A percentile compares a stretch with the other conserved stretches of the same genome.
Conservation (phyloP, 2,113 vertebrate genomes). For the Etheostoma cragini region DNA sequence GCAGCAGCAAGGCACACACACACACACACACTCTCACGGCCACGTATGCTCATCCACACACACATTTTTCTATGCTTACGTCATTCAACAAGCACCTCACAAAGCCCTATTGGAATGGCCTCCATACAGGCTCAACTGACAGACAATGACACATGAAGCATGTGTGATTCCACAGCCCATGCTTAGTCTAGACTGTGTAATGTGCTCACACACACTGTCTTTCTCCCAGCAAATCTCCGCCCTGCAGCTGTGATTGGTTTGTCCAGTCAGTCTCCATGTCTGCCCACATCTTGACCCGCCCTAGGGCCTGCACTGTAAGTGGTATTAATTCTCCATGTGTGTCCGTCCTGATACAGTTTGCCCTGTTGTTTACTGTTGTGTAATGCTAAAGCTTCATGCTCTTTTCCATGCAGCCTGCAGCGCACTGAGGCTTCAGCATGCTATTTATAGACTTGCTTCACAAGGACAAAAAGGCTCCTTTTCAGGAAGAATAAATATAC, state of each 20-base stretch:
- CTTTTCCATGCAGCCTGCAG: constrained; percentile 49
- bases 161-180: constrained; percentile 52
- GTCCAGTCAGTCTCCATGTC: constrained; percentile 28
- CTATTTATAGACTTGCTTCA: constrained; percentile 70
- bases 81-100: constrained; percentile 20
- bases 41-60: constrained; percentile 28
- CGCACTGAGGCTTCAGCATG: constrained; percentile 43
- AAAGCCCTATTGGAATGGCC: not conserved
- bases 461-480: constrained; percentile 56
- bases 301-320: constrained; percentile 13
- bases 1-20: constrained; percentile 36
- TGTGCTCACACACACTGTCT: constrained; percentile 18
- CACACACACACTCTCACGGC: constrained; percentile 24
- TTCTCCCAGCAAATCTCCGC: constrained; percentile 23
- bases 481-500: constrained; percentile 31
- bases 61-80: not conserved
- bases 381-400: constrained; percentile 42
- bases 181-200: constrained; percentile 39
- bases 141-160: constrained; percentile 15
- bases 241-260: constrained; percentile 62
- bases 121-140: not conserved
- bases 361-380: constrained; percentile 39
- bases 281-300: constrained; percentile 42
- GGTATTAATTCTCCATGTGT: constrained; percentile 41
- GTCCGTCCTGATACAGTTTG: constrained; percentile 20